Evolutionary conservation across 2,113 vertebrate species (phyloP).

Genomic region (Petrocephalus microphthalmus): DNA sequence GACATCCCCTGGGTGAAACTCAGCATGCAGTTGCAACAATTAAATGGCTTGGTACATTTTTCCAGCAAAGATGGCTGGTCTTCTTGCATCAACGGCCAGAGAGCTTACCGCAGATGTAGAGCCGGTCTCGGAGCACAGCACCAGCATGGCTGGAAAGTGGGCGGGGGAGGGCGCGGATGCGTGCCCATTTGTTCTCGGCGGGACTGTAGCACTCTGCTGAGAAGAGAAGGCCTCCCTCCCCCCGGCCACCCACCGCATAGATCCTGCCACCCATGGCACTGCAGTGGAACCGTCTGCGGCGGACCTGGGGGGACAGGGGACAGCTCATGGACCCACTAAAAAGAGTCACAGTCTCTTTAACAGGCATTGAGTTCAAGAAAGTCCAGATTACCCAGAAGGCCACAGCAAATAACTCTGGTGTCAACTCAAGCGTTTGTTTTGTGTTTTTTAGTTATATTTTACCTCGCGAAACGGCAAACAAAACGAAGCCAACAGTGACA

Average conservation of each 20-base stretch:
- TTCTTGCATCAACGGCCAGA: neutral
- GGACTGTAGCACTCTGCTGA: slow-evolving; percentile 24
- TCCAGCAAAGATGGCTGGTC: neutral
- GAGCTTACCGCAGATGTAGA: slow-evolving; percentile 21
- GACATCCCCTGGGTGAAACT: neutral
- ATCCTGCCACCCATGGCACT: slow-evolving; percentile 16
- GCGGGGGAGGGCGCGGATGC: slow-evolving; percentile 14
- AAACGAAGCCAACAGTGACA: neutral
- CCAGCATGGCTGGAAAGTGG: slow-evolving; percentile 30
- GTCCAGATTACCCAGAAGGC: neutral
- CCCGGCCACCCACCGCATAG: slow-evolving; percentile 23
- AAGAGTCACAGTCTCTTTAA: neutral
- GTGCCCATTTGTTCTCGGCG: slow-evolving; percentile 14
- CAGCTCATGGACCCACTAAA: neutral
- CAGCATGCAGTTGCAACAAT: neutral
- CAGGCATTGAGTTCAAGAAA: neutral
- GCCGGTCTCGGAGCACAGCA: slow-evolving; percentile 7
- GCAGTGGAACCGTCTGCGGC: slow-evolving; percentile 25
- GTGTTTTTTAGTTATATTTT: neutral
- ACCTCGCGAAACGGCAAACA: neutral
- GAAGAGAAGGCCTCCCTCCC: slow-evolving; percentile 18
- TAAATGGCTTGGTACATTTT: neutral
- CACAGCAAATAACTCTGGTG: neutral
- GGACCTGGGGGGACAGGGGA: slow-evolving; percentile 13
- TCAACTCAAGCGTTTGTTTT: neutral